Evolutionary conservation across 1,140 invertebrate genomes (phyloP).

Genomic region (Drosophila ananassae): DNA sequence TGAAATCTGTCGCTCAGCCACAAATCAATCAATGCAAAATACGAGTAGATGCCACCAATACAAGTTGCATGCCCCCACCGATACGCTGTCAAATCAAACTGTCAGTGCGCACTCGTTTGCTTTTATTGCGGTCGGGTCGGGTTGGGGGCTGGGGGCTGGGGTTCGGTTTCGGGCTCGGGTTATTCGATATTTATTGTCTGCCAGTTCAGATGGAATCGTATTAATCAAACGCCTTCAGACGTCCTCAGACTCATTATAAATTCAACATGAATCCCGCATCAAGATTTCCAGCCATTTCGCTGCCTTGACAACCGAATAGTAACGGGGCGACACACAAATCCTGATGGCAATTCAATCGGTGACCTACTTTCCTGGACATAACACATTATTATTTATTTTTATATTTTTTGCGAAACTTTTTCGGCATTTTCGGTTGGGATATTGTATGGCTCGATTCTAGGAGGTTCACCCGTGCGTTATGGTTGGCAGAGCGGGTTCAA

Average conservation of each 20-base stretch:
- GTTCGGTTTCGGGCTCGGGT: neutral
- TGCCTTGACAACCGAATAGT: conserved; percentile 57
- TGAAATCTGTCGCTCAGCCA: conserved; percentile 44
- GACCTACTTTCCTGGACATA: conserved; percentile 67
- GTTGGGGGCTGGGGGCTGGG: too few species aligned
- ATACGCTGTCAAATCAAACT: conserved; percentile 54
- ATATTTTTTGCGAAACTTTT: neutral
- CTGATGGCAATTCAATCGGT: conserved; percentile 69
- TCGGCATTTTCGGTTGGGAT: neutral
- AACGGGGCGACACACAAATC: conserved; percentile 29
- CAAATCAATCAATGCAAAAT: conserved; percentile 55
- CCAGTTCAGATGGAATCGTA: conserved; percentile 45
- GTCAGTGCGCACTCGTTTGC: conserved; percentile 20
- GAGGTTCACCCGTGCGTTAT: conserved; percentile 24
- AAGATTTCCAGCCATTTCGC: conserved; percentile 12
- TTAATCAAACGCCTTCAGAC: conserved; percentile 53
- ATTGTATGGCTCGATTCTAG: conserved; percentile 1
- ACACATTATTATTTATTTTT: conserved; percentile 19
- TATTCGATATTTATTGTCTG: conserved; percentile 57
- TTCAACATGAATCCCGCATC: conserved; percentile 42
- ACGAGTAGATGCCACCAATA: neutral
- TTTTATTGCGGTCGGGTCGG: conserved; percentile 29
- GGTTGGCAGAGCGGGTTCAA: conserved; percentile 15
- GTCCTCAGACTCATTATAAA: conserved; percentile 50
- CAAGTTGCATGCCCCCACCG: conserved; percentile 1